Evolutionary conservation across 2,113 vertebrate species (phyloP), one percentile per base, ranked within the genome.

Genomic region (Tachuris rubrigastra): DNA sequence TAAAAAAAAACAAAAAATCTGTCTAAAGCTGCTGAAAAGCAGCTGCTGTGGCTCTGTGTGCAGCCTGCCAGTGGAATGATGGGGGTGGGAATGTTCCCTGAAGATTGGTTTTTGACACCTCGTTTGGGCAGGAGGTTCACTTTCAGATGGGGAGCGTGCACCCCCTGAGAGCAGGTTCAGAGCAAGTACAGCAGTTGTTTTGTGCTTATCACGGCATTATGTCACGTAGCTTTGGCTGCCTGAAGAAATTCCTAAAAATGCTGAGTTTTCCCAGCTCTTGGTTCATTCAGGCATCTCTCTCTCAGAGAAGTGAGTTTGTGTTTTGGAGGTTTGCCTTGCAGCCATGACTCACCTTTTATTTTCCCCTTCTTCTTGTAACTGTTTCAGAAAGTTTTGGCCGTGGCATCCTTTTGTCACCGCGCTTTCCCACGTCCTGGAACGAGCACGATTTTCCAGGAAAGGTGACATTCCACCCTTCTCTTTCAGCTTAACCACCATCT

Each of bases 171-270:
- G 47, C 72, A 33, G 3, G 0, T 6, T 35, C 49, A 12, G 53
- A 23, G 33, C 0, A 3, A 85, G 41, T 10, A 1, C 31, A 15
- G 47, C 52, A 2, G 74, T 82, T 8, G 4, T 6, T 63, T 42
- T 23, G 50, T 30, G 24, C 59, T 50, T 12, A 0, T 2, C 1
- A 0, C 20, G 55, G 6, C 60, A 12, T 37, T 21, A 28, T 76
- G 49, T 75, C 78, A 89, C 0, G 0, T 24, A 42, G 41, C 89
- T 72, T 13, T 30, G 44, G 22, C 7, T 8, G 53, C 58, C 85
- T 53, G 27, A n/a, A 75, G 67, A 23, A 41, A 20, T 90, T 85
- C 58, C 53, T 65, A 2, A 49, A 39, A 55, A 14, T 5, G 14
- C 62, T 41, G 28, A 41, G 4, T 65, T 79, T 41, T 65, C 50